Evolutionary conservation across 92 coral and sea anemone genomes (phyloP), one percentile per base, ranked within the genome.

Genomic region (Phymanthus crucifer): DNA sequence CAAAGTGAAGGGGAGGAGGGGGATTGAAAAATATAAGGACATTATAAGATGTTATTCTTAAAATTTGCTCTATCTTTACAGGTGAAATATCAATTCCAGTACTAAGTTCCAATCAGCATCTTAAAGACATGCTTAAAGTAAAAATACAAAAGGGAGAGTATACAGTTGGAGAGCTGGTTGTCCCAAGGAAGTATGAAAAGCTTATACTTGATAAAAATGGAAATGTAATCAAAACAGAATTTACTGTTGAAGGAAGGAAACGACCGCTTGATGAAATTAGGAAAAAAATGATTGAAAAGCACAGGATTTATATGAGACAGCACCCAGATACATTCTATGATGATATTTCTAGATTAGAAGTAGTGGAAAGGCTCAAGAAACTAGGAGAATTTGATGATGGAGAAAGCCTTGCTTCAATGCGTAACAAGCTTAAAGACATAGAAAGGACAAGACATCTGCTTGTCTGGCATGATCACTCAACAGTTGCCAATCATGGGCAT

Each of bases 401-500:
- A 37, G 87, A 75, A 48, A 54, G 77, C 14, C 37, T 77, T 5
- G 67, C 78, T 13, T 45, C 36, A 13, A 86, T 86, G 86, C 40
- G 83, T 16, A 37, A 54, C 9, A 57, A 66, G 33, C 80, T 80
- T 14, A 86, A 80, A 43, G 48, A 48, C 21, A 48, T 81, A 27
- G 79, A 79, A 48, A 45, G 81, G 38, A 40, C 72, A 38, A 31
- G 86, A 71, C 77, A 86, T 69, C 70, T 76, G 10, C 76, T 64
- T 65, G 77, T 86, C n/a, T 81, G 86, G 90, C 90, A 81, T 46
- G 90, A 81, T 61, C 85, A 81, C 38, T 86, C 83, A 18, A 86
- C 90, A 13, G 81, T 81, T 17, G 79, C 86, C 3, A 86, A 80
- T 54, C 70, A 80, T 40, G 86, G 86, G 19, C 86, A 86, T 56